These are phyloP conservation scores for Stomorhina lunata DNA, from an alignment of 2,888 invertebrate species.

Conservation along the genomic window DNA sequence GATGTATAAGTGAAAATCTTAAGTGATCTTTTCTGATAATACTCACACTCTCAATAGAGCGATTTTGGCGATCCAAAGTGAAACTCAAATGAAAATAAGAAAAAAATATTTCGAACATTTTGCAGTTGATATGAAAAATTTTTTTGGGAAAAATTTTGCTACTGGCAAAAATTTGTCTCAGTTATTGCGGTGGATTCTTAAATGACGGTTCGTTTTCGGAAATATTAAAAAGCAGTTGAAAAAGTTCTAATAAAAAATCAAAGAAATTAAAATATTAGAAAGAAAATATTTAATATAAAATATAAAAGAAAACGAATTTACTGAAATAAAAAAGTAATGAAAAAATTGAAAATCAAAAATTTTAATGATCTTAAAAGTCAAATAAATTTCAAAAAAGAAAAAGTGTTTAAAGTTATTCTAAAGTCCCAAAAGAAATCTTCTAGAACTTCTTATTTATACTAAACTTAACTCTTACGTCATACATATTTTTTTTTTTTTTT, in stretches of 20 bases:
- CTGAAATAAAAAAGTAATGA: slow-evolving; percentile 9
- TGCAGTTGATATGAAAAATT: slow-evolving; percentile 37
- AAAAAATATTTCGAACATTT: slow-evolving; percentile 57
- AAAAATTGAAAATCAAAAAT: slow-evolving; percentile 1
- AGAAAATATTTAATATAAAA: too few relatives aligned
- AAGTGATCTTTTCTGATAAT: slow-evolving; percentile 36
- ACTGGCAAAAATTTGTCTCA: too few relatives aligned
- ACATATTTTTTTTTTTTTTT: not conserved
- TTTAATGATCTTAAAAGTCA: slow-evolving; percentile 20
- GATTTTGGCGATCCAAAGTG: slow-evolving; percentile 21
- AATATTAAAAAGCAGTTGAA: too few relatives aligned
- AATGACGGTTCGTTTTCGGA: slow-evolving; percentile 67
- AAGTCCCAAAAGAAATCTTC: slow-evolving; percentile 20
- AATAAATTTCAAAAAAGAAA: not conserved
- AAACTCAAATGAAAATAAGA: not conserved
- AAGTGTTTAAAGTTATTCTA: not conserved
- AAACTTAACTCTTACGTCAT: slow-evolving; percentile 59
- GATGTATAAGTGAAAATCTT: slow-evolving; percentile 22
- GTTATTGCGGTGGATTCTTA: slow-evolving; percentile 69
- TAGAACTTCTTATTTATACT: slow-evolving; percentile 28
- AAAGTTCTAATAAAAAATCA: not conserved
- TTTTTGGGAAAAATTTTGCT: slow-evolving; percentile 50
- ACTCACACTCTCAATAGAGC: slow-evolving; percentile 38
- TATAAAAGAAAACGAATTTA: slow-evolving; percentile 6
- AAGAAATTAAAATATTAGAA: slow-evolving; percentile 1